Evolutionary conservation across 2,113 vertebrate genomes (phyloP).

Genomic region (Lethenteron reissneri): DNA sequence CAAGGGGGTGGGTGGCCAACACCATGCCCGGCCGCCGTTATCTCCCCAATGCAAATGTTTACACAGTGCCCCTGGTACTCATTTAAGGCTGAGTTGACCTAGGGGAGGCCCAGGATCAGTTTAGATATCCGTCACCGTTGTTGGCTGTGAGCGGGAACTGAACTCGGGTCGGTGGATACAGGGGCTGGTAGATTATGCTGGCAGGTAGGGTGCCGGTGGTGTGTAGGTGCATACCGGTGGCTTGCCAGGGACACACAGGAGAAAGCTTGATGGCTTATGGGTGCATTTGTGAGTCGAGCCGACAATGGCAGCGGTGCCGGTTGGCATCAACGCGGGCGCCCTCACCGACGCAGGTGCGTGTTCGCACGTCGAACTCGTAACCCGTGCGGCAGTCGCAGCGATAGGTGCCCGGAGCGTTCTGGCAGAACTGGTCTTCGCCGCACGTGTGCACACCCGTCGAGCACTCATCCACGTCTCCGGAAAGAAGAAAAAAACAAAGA

Average conservation of each 20-base stretch:
- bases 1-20: not conserved
- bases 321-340: too few species aligned
- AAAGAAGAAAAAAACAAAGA: not conserved
- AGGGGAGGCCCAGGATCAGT: not conserved
- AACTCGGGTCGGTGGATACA: too few species aligned
- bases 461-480: constrained; percentile 62
- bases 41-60: not conserved
- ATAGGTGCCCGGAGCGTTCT: constrained; percentile 56
- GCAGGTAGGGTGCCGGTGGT: too few species aligned
- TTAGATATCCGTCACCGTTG: too few species aligned
- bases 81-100: not conserved
- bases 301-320: too few species aligned
- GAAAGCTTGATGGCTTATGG: too few species aligned
- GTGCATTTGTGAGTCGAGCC: too few species aligned
- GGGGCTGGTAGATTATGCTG: too few species aligned
- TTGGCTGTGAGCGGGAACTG: too few species aligned
- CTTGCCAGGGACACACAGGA: too few species aligned
- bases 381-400: constrained; percentile 71
- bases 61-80: not conserved
- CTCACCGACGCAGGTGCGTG: constrained; percentile 42
- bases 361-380: constrained; percentile 47
- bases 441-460: constrained; percentile 42
- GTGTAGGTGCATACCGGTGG: too few species aligned
- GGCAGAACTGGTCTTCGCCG: constrained; percentile 43
- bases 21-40: too few species aligned